phyloP scores from a whole-genome alignment of 2,888 invertebrate genomes.

The Deilephila elpenor region DNA sequence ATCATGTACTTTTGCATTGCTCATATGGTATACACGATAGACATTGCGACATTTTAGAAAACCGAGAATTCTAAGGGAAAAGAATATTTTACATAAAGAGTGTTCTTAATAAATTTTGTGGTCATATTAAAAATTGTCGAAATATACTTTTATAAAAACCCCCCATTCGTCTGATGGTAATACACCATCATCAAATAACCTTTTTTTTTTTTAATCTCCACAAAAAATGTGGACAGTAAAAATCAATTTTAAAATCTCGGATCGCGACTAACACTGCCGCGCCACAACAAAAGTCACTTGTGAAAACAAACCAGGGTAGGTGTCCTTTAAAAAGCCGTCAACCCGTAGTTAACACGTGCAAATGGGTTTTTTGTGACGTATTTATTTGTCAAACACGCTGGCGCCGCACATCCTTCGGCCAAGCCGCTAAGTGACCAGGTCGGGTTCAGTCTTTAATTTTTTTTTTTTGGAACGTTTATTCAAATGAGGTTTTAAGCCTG shows the following conservation, averaged over 20 bases:
- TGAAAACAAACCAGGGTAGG: constrained; percentile 29
- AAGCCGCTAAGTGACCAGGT: constrained; percentile 19
- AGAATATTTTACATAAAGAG: too few species aligned
- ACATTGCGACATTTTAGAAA: too few species aligned
- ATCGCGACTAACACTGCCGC: constrained; percentile 10
- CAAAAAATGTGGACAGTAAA: too few species aligned
- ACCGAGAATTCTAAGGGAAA: too few species aligned
- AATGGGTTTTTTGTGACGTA: constrained; percentile 35
- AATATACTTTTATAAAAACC: too few species aligned
- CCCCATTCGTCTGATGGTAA: too few species aligned
- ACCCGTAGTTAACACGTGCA: constrained; percentile 34
- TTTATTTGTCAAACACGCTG: constrained; percentile 31
- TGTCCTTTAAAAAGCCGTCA: constrained; percentile 24
- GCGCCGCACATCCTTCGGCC: constrained; percentile 34
- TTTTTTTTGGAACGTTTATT: constrained; percentile 15
- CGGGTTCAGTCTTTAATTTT: not conserved
- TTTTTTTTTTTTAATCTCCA: too few species aligned
- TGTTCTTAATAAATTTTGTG: too few species aligned
- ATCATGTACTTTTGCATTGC: too few species aligned
- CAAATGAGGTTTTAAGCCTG: not conserved
- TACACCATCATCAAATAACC: too few species aligned
- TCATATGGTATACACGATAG: too few species aligned
- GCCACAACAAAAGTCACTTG: constrained; percentile 19
- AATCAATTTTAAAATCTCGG: not conserved
- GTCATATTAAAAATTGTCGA: too few species aligned